Evolutionary conservation across 2,888 invertebrate species (phyloP), one percentile per base, ranked within the genome.

Genomic region (Sarcophaga variegata): DNA sequence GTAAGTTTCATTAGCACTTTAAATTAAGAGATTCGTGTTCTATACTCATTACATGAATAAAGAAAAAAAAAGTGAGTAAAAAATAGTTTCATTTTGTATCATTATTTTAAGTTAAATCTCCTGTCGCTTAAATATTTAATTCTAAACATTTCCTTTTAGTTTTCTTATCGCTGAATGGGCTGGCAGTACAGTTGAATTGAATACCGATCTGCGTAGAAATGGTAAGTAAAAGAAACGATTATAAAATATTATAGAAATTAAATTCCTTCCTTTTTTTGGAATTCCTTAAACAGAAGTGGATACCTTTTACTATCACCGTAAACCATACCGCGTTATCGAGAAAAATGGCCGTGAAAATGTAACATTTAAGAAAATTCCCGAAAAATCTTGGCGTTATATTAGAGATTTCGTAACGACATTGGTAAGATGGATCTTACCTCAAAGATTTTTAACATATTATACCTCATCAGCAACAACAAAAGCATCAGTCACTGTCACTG

Each of bases 351-450:
- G 90, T 20, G 91, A 92, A 87, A 94, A 94, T 89, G 92, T 93
- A 3, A 86, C 88, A 8, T 92, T 92, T 83, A 90, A 91, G 2
- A 90, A 91, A 75, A 91, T 93, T 67, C 93, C 98, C 22, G 88
- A 95, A 93, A 95, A 96, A 83, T 95, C 96, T 47, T 93, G 97
- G 90, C 95, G 96, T 78, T 97, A 96, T 91, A 95, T 97, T 75
- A 96, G 96, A 92, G 97, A 97, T 92, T 95, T 97, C 90, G 97
- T 98, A 94, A 98, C 97, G 45, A 97, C 97, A 0, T 94, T 99
- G 90, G 97, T 99, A 89, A 98, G 98, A 84, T 83, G 83, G 66
- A 79, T 88, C 76, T 74, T 88, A 20, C 88, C 86, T 62, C 81
- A 85, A 66, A 79, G 77, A 81, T 88, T 77, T 84, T 20, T 88